Conservation (phyloP, 2,113 vertebrate genomes). For the Dinomys branickii region DNA sequence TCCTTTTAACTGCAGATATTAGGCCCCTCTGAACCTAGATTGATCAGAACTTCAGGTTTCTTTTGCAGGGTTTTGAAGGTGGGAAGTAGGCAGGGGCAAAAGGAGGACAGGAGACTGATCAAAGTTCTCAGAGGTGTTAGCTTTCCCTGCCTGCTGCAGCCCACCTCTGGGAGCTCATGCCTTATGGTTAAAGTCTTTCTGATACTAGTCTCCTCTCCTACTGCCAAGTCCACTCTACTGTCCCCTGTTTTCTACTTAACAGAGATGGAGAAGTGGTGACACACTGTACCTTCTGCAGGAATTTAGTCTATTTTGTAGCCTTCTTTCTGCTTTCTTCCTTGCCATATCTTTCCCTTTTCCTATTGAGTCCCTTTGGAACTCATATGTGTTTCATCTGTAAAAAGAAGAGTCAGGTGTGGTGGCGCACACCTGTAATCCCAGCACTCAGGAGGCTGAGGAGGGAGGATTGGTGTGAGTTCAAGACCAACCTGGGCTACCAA, state of each 20-base stretch:
- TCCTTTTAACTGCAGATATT: background rate
- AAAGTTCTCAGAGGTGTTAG: background rate
- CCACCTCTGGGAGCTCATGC: background rate
- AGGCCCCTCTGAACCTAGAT: background rate
- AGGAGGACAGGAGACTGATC: background rate
- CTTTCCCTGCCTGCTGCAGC: background rate
- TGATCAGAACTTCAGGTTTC: background rate
- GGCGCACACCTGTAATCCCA: too few species aligned
- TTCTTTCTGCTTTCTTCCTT: background rate
- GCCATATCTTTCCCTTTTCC: background rate
- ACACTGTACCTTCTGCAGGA: background rate
- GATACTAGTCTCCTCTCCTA: background rate
- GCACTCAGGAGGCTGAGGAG: too few species aligned
- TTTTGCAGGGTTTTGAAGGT: background rate
- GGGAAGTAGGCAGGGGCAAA: background rate
- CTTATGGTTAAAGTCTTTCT: background rate
- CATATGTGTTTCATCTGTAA: background rate
- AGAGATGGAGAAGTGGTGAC: background rate
- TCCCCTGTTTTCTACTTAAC: background rate
- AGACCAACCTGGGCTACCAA: too few species aligned
- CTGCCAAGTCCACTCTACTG: too few species aligned
- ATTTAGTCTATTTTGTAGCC: background rate
- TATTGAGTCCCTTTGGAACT: background rate
- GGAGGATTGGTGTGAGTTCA: too few species aligned
- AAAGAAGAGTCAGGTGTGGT: too few species aligned